These are phyloP conservation scores for Chrysodeixis includens DNA, from an alignment of 2,888 invertebrate genomes.

Conservation along the genomic window DNA sequence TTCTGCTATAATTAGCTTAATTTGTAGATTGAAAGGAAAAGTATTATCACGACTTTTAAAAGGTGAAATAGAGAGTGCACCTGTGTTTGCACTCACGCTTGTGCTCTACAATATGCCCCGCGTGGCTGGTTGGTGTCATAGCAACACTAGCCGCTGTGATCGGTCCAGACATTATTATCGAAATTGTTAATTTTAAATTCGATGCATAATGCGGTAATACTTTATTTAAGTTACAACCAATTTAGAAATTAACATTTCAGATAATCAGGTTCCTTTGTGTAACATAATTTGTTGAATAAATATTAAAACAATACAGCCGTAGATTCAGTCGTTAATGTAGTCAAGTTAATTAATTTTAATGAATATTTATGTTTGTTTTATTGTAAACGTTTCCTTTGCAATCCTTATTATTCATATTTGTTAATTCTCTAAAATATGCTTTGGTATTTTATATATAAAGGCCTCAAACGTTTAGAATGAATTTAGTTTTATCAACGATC, in stretches of 20 bases:
- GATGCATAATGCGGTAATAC: not conserved
- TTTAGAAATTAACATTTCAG: not conserved
- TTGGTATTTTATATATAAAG: not conserved
- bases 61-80: too few species aligned
- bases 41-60: too few species aligned
- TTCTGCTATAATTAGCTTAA: too few species aligned
- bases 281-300: not conserved
- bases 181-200: too few species aligned
- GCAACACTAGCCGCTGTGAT: too few species aligned
- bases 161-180: too few species aligned
- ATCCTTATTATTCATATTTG: not conserved
- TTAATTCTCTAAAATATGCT: not conserved
- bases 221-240: not conserved
- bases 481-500: too few species aligned
- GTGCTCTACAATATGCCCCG: too few species aligned
- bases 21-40: too few species aligned
- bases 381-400: not conserved
- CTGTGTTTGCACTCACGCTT: too few species aligned
- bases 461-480: not conserved
- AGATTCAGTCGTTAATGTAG: not conserved
- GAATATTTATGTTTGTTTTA: not conserved
- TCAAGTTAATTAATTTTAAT: not conserved
- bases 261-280: not conserved
- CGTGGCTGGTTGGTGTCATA: too few species aligned
- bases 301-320: not conserved